Base-by-base conservation (phyloP, 2,113 vertebrate species). In the Gobius niger region DNA sequence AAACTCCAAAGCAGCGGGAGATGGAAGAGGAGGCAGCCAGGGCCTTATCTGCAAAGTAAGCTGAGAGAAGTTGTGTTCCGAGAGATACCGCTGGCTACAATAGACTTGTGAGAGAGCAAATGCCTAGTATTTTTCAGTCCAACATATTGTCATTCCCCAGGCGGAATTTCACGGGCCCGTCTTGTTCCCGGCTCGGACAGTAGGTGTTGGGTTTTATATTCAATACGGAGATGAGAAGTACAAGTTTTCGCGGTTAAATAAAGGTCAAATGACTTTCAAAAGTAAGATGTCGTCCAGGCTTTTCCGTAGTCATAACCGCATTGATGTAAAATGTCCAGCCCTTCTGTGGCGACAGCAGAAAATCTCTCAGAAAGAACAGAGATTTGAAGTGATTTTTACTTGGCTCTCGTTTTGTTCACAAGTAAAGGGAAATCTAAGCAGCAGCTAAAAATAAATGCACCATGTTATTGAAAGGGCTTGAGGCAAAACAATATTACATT, bases 391-490 rank as follows among this genome's bases (percentile, higher is more conserved):
- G 19, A 44, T 56, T 13, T 70, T 68, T 67, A 65, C 61, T 61
- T 54, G 13, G 15, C 53, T 10, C 14, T 34, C 0, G 0, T 49
- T 78, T 62, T 14, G 53, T 64, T 65, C 49, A 63, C 4, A 44
- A 60, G 52, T 67, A 76, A 49, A 34, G 63, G 44, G 44, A 8
- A 49, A 49, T 49, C 73, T 47, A 78, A 73, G 62, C 41, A 34
- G 64, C 47, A 65, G 70, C 73, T 79, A 81, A 76, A 82, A 78
- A 75, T 75, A 78, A 63, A 76, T 65, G 7, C 60, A 63, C 7
- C 7, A 57, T 50, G 24, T 14, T 42, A 42, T 18, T 16, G 40
- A 68, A 70, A 62, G 73, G 62, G 44, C 57, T 49, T 19, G 24
- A 65, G 54, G 42, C 10, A 63, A 72, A 65, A 16, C 19, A 19